Evolutionary conservation across 1,140 invertebrate genomes (phyloP).

Genomic region (Drosophila willistoni): DNA sequence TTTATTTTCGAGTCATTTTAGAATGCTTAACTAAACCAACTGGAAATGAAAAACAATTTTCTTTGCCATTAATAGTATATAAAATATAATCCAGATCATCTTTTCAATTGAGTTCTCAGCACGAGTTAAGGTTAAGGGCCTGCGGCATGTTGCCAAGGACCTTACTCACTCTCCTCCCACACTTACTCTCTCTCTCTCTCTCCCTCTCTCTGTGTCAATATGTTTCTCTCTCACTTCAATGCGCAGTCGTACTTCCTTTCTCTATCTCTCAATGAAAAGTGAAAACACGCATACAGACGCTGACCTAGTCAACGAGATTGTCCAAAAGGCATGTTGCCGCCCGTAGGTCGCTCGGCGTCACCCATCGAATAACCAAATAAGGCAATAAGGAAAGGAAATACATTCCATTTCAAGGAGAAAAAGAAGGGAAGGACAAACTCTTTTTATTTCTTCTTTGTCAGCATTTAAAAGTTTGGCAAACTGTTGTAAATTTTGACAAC

Average conservation of each 20-base stretch:
- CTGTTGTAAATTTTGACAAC: conserved; percentile 6
- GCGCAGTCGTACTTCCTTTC: conserved; percentile 55
- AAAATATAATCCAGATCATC: conserved; percentile 3
- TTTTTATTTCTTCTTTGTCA: neutral
- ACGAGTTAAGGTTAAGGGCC: conserved; percentile 38
- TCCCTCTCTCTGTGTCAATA: conserved; percentile 7
- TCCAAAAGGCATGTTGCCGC: conserved; percentile 16
- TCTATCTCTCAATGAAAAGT: conserved; percentile 42
- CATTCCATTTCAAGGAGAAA: neutral
- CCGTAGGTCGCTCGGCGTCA: conserved; percentile 19
- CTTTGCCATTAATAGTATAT: neutral
- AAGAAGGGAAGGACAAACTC: conserved; percentile 17
- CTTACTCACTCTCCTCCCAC: neutral
- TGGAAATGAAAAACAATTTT: neutral
- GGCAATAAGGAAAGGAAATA: conserved; percentile 44
- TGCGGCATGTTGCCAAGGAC: conserved; percentile 57
- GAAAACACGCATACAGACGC: conserved; percentile 62
- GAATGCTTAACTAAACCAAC: too few species aligned
- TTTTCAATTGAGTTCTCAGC: conserved; percentile 1
- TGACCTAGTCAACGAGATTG: conserved; percentile 75
- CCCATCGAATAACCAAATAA: conserved; percentile 65
- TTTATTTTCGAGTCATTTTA: too few species aligned
- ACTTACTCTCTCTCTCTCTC: too few species aligned
- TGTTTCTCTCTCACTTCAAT: conserved; percentile 1
- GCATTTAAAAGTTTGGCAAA: conserved; percentile 3